Evolutionary conservation across 2,888 invertebrate species (phyloP), one percentile per base, ranked within the genome.

Genomic region (Zootermopsis nevadensis): DNA sequence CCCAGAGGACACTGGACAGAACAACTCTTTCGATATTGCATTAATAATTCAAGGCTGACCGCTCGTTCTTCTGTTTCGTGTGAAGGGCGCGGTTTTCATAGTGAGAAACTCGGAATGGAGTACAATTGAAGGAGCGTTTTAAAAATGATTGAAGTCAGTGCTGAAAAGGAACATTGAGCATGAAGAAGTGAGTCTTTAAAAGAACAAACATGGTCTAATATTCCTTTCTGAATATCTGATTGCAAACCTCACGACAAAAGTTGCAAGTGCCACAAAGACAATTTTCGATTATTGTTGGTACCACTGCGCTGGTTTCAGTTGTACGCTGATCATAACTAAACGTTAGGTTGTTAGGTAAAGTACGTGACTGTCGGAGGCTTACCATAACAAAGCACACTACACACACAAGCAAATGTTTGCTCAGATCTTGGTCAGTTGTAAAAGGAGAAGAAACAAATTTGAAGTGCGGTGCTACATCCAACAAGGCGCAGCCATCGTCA

Each of bases 1-100:
- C 12, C 10, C 27, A 60, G 27, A 0, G n/a, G 60, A n/a, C 0
- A 27, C 6, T 6, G 10, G n/a, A 27, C 12, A n/a, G n/a, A 60
- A 27, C 1, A 2, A n/a, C n/a, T 60, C 60, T 60, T 27, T n/a
- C 7, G 3, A 6, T n/a, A 2, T 27, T 60, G 60, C 60, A 60
- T 60, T 27, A 60, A n/a, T 60, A 60, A 60, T 60, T 60, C 60
- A 60, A 60, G 60, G 60, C 27, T 60, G 60, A 60, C 60, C 60
- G 12, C 60, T 60, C n/a, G n/a, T n/a, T 3, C 60, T 60, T 60
- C n/a, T 60, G 60, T 60, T 60, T 60, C 27, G 6, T 60, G 12
- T n/a, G n/a, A 1, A 27, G 60, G 60, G 60, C 60, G 60, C 60
- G 60, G 60, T 60, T 60, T 8, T 60, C 60, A 1, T 12, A 60